Percentiles rank a stretch among this genome's conserved stretches.
These are phyloP conservation scores for Drosophila malerkotliana DNA, from an alignment of 1,140 invertebrate species.

Conservation along the genomic window DNA sequence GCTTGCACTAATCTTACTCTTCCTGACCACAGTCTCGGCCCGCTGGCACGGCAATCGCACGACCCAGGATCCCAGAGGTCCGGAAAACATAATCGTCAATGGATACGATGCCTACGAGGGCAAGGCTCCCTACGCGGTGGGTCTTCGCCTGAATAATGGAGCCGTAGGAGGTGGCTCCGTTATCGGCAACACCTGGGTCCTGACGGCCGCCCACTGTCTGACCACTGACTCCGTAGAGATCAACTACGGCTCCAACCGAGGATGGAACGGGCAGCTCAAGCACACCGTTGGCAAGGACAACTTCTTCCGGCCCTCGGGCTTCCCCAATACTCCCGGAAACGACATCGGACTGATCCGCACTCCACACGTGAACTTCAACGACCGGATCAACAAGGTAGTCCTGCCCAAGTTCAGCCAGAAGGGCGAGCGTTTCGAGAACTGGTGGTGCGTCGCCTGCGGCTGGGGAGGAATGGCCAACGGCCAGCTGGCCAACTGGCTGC, in stretches of 20 bases:
- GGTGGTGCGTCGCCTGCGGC: slow-evolving; percentile 47
- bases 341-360: slow-evolving; percentile 65
- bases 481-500: slow-evolving; percentile 25
- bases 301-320: slow-evolving; percentile 35
- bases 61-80: background rate
- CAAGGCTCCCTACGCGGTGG: slow-evolving; percentile 85
- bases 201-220: slow-evolving; percentile 62
- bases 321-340: slow-evolving; percentile 37
- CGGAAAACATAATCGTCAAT: slow-evolving; percentile 54
- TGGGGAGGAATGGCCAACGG: slow-evolving; percentile 47
- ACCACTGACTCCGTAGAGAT: slow-evolving; percentile 48
- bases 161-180: slow-evolving; percentile 46
- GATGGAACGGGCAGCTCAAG: slow-evolving; percentile 21
- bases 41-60: background rate
- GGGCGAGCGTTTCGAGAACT: slow-evolving; percentile 34
- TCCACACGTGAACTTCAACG: slow-evolving; percentile 40
- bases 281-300: slow-evolving; percentile 50
- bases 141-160: slow-evolving; percentile 54
- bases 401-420: slow-evolving; percentile 39
- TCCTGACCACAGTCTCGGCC: slow-evolving; percentile 38
- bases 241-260: slow-evolving; percentile 70
- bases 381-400: slow-evolving; percentile 31
- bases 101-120: slow-evolving; percentile 67
- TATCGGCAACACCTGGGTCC: slow-evolving; percentile 55
- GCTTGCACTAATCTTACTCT: slow-evolving; percentile 27